These are phyloP conservation scores for Orchestia grillus DNA, from an alignment of 1,140 invertebrate genomes.

Conservation along the genomic window DNA sequence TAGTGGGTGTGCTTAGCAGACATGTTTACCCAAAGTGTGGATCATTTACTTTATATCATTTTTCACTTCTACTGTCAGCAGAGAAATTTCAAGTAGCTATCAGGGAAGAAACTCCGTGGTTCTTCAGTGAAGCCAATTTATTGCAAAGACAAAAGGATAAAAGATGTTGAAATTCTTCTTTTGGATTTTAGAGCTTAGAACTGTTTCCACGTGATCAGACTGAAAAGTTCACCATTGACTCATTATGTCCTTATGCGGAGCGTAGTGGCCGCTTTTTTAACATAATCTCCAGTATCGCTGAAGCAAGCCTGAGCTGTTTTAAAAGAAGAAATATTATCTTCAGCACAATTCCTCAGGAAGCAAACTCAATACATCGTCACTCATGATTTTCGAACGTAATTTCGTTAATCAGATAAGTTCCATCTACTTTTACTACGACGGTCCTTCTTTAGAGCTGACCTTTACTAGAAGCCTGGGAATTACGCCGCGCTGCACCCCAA, in stretches of 20 bases:
- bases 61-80: not conserved
- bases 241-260: not conserved
- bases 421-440: not conserved
- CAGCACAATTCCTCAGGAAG: not conserved
- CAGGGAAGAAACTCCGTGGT: not conserved
- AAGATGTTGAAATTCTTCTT: not conserved
- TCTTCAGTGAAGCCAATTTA: not conserved
- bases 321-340: not conserved
- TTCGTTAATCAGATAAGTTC: slow-evolving; percentile 3
- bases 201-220: not conserved
- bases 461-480: not conserved
- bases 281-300: not conserved
- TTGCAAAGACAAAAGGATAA: not conserved
- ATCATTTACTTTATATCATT: not conserved
- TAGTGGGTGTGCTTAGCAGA: not conserved
- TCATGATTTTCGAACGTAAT: not conserved
- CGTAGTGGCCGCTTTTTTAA: not conserved
- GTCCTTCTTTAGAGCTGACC: not conserved
- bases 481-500: not conserved
- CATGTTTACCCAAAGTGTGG: not conserved
- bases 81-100: not conserved
- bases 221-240: not conserved
- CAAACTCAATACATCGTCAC: not conserved
- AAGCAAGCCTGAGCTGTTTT: not conserved
- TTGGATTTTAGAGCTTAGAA: not conserved